These are phyloP conservation scores for Ophioderma brevispina DNA, from an alignment of 35 echinoderm and acorn worm genomes.

Conservation along the genomic window DNA sequence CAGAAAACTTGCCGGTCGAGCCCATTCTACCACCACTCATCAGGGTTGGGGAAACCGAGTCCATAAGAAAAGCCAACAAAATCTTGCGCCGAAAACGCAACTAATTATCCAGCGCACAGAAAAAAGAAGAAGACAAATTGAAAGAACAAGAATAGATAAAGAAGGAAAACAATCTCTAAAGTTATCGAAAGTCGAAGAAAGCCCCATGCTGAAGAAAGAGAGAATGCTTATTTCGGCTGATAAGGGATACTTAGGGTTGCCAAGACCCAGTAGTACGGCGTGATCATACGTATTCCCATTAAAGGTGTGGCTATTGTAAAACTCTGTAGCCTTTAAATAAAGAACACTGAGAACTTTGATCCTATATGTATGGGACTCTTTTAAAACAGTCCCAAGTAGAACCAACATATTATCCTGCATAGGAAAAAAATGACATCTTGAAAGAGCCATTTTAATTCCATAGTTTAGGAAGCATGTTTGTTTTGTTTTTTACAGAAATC, in stretches of 20 bases:
- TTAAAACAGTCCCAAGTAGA: too few species aligned
- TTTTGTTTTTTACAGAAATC: too few species aligned
- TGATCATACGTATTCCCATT: background rate
- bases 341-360: too few species aligned
- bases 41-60: background rate
- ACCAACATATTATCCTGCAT: too few species aligned
- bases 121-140: background rate
- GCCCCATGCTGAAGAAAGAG: background rate
- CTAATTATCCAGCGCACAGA: background rate
- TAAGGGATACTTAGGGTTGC: background rate
- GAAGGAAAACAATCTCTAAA: background rate
- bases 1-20: background rate
- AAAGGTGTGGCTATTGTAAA: too few species aligned
- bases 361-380: too few species aligned
- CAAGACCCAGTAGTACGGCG: background rate
- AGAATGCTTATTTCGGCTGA: background rate
- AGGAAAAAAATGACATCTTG: too few species aligned
- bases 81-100: background rate
- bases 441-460: too few species aligned
- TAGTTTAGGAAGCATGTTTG: too few species aligned
- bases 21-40: background rate
- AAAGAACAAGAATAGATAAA: background rate
- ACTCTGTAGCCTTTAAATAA: too few species aligned
- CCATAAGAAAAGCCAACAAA: background rate
- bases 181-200: background rate